Percentiles rank a stretch among this genome's conserved stretches.
Evolutionary conservation across 2,113 vertebrate species (phyloP).

Genomic region (Corydoras maculifer): DNA sequence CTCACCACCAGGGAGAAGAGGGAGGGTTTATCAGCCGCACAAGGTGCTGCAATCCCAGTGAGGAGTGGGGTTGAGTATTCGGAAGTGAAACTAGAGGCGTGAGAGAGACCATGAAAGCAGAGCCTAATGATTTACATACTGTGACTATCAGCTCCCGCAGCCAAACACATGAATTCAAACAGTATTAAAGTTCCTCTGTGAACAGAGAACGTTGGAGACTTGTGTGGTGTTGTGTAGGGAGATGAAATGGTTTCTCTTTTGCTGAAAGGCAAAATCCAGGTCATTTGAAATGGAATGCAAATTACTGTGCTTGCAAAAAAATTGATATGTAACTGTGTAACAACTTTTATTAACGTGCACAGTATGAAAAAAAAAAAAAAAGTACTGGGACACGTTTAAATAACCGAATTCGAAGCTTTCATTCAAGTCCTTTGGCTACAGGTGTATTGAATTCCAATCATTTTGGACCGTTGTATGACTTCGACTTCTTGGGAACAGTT

Average conservation of each 20-base stretch:
- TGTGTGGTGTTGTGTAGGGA: not conserved
- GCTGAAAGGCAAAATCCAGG: not conserved
- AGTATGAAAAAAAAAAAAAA: too few species aligned
- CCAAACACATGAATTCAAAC: conserved; percentile 13
- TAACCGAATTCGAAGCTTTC: too few species aligned
- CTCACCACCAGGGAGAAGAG: not conserved
- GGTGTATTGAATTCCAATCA: too few species aligned
- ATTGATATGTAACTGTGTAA: too few species aligned
- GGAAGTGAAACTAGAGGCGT: conserved; percentile 9
- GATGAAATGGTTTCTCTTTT: conserved; percentile 12
- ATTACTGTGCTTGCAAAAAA: not conserved
- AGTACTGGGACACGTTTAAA: too few species aligned
- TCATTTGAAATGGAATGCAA: not conserved
- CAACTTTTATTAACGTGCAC: too few species aligned
- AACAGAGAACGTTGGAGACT: not conserved
- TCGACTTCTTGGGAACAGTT: too few species aligned
- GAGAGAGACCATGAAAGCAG: not conserved
- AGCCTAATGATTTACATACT: conserved; percentile 18
- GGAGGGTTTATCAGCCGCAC: not conserved
- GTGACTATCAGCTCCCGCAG: conserved; percentile 29
- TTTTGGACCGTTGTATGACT: too few species aligned
- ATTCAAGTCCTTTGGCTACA: too few species aligned
- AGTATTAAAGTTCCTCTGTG: conserved; percentile 12
- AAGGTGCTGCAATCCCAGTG: not conserved
- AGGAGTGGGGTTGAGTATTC: conserved; percentile 10